A percentile compares a stretch with the other conserved stretches of the same genome.
These are phyloP conservation scores for Stegostoma tigrinum DNA, from an alignment of 2,113 vertebrate genomes.

Conservation along the genomic window DNA sequence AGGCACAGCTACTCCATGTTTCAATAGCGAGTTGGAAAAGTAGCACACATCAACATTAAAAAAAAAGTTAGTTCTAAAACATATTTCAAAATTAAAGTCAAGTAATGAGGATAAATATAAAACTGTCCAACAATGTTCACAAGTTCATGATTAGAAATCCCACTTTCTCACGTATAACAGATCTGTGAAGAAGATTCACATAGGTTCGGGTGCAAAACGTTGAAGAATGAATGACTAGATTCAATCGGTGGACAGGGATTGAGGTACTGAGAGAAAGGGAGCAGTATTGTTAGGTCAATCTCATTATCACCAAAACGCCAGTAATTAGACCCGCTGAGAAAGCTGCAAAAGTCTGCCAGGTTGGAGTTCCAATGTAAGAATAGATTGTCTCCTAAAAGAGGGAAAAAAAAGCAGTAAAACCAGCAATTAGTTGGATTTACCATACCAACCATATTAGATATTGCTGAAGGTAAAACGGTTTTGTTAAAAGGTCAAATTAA, in stretches of 20 bases:
- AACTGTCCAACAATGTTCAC: not conserved
- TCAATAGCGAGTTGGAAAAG: not conserved
- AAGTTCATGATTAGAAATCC: conserved; percentile 7
- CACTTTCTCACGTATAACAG: not conserved
- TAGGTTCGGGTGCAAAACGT: not conserved
- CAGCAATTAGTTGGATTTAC: not conserved
- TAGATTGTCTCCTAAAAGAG: conserved; percentile 52
- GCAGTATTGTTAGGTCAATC: conserved; percentile 39
- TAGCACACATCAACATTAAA: not conserved
- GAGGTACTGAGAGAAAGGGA: not conserved
- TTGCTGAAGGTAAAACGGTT: not conserved
- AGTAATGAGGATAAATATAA: conserved; percentile 23
- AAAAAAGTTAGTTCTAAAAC: not conserved
- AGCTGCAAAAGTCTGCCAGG: conserved; percentile 51
- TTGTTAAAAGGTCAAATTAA: not conserved
- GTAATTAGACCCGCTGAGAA: conserved; percentile 53
- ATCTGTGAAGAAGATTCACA: not conserved
- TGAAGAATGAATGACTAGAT: not conserved
- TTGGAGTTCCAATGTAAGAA: conserved; percentile 43
- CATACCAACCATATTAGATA: not conserved
- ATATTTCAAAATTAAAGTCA: not conserved
- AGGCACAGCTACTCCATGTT: not conserved
- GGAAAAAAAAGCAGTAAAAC: not conserved
- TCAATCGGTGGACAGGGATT: no score
- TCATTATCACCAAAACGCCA: conserved; percentile 52